phyloP scores from a whole-genome alignment of 2,113 vertebrate genomes.

The Gallinago jamesoni region DNA sequence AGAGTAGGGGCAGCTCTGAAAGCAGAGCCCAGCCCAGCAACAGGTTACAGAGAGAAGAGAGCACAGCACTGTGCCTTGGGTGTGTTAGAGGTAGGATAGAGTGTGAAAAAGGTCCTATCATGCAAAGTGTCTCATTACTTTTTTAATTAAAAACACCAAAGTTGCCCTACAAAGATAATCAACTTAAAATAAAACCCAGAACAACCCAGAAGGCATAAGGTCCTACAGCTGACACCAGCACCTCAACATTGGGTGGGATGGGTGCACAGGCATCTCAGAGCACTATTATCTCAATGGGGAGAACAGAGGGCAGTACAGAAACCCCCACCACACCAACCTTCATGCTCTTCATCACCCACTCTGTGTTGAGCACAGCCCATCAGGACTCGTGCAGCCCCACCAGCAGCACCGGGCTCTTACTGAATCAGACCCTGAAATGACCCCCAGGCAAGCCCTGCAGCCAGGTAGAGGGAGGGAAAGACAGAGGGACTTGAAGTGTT shows the following conservation, averaged over 20 bases:
- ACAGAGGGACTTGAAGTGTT: not conserved
- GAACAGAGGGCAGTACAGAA: not conserved
- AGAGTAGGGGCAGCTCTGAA: not conserved
- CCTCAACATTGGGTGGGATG: not conserved
- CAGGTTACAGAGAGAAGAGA: not conserved
- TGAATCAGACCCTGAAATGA: not conserved
- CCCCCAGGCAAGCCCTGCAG: not conserved
- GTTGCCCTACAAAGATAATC: not conserved
- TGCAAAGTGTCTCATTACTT: not conserved
- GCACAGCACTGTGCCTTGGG: not conserved
- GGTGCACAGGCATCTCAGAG: not conserved
- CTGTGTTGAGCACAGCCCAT: fast-evolving
- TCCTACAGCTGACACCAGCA: not conserved
- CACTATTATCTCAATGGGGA: not conserved
- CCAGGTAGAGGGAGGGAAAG: not conserved
- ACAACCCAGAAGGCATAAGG: not conserved
- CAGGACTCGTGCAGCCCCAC: not conserved
- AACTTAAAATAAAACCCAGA: not conserved
- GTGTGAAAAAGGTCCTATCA: not conserved
- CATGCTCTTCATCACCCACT: not conserved
- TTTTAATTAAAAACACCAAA: not conserved
- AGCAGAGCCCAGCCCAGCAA: not conserved
- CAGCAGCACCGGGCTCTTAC: not conserved
- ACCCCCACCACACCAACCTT: not conserved
- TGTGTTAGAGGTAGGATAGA: not conserved